A percentile compares a stretch with the other conserved stretches of the same genome.
phyloP scores from a whole-genome alignment of 2,113 vertebrate species.

The Cyprinodon tularosa region DNA sequence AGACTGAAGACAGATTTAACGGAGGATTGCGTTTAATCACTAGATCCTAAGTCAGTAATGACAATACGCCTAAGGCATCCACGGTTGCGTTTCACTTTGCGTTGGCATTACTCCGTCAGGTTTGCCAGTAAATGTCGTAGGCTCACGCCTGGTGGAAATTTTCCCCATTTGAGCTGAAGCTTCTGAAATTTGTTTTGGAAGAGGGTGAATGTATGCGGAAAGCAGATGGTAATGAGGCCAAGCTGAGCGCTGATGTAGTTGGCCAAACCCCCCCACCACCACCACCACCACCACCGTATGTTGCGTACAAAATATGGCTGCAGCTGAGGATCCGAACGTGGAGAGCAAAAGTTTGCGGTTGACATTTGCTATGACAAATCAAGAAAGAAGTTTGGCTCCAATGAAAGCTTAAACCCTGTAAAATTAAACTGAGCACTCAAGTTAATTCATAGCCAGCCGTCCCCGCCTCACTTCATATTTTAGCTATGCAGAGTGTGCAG shows the following conservation, averaged over 20 bases:
- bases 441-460: slow-evolving; percentile 38
- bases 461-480: slow-evolving; percentile 27
- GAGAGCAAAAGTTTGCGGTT: slow-evolving; percentile 57
- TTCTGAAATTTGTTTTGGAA: slow-evolving; percentile 52
- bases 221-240: slow-evolving; percentile 75
- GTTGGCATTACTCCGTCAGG: slow-evolving; percentile 29
- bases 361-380: slow-evolving; percentile 37
- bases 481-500: slow-evolving; percentile 38
- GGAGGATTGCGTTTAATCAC: slow-evolving; percentile 23
- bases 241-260: slow-evolving; percentile 58
- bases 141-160: slow-evolving; percentile 42
- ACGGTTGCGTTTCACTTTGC: slow-evolving; percentile 34
- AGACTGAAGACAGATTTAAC: slow-evolving; percentile 15
- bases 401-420: slow-evolving; percentile 21
- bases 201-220: slow-evolving; percentile 53
- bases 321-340: slow-evolving; percentile 39
- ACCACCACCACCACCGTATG: slow-evolving; percentile 21
- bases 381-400: slow-evolving; percentile 37
- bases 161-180: slow-evolving; percentile 43
- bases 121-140: slow-evolving; percentile 33
- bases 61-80: slow-evolving; percentile 29
- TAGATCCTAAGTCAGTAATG: slow-evolving; percentile 37
- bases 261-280: slow-evolving; percentile 12
- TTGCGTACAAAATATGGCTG: slow-evolving; percentile 41
- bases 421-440: slow-evolving; percentile 44